Conservation (phyloP, 2,797 vertebrate species). For the Gobio occitaniae region DNA sequence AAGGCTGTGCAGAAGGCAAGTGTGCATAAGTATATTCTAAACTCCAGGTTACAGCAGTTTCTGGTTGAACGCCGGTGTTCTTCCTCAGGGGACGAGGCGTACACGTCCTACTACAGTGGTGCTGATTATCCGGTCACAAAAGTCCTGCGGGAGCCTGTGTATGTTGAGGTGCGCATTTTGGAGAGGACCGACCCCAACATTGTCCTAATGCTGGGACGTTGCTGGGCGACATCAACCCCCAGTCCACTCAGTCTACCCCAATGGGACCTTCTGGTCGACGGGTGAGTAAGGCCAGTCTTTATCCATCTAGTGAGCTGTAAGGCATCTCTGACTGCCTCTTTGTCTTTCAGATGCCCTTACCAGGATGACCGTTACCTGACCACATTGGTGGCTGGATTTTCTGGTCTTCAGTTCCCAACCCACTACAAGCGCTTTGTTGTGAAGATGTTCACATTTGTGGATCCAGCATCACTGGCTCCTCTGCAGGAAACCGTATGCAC, state of each 20-base stretch:
- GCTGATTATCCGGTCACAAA: conserved; percentile 40
- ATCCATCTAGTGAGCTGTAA: too few species aligned
- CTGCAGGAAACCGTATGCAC: conserved; percentile 63
- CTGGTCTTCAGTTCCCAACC: conserved; percentile 58
- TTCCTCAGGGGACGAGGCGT: conserved; percentile 2
- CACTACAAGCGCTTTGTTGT: conserved; percentile 73
- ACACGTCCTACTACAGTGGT: conserved; percentile 26
- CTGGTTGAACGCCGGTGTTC: conserved; percentile 63
- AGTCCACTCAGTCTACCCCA: too few species aligned
- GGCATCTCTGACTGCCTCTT: background rate
- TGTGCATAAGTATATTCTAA: too few species aligned
- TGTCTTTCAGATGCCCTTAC: conserved; percentile 65
- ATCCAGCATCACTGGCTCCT: conserved; percentile 19
- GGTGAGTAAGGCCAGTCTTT: too few species aligned
- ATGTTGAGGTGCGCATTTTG: background rate
- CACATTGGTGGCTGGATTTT: conserved; percentile 50
- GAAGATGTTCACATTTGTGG: conserved; percentile 78
- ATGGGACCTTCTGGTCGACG: too few species aligned
- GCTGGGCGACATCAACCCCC: too few species aligned
- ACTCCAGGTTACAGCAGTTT: conserved; percentile 68
- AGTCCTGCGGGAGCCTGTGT: conserved; percentile 34
- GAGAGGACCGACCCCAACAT: too few species aligned
- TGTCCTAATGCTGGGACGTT: too few species aligned
- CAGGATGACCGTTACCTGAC: conserved; percentile 70
- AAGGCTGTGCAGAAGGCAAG: too few species aligned